Evolutionary conservation across 2,888 invertebrate species (phyloP).

Genomic region (Hanleya hanleyi): DNA sequence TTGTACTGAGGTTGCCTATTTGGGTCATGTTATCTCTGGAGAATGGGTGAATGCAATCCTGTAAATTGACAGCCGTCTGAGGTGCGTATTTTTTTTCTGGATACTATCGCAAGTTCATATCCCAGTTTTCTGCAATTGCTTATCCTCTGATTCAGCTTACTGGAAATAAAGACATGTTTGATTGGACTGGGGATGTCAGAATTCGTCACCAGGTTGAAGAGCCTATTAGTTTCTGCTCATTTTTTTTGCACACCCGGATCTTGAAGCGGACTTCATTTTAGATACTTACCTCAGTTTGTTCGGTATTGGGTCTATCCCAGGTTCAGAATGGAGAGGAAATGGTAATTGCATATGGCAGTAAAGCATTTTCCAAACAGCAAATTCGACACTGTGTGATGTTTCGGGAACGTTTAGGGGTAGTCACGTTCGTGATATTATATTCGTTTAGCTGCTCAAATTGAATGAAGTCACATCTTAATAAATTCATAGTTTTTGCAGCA

Average conservation of each 20-base stretch:
- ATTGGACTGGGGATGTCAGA: not conserved
- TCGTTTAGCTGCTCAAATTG: no score
- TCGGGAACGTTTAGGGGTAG: not conserved
- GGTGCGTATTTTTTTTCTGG: not conserved
- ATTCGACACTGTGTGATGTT: not conserved
- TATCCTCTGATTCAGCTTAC: not conserved
- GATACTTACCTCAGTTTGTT: not conserved
- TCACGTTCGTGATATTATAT: not conserved
- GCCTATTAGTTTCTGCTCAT: not conserved
- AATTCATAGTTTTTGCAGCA: no score
- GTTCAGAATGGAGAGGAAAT: not conserved
- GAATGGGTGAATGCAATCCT: not conserved
- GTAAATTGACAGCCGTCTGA: not conserved
- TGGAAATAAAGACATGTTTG: not conserved
- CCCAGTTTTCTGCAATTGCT: not conserved
- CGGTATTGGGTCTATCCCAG: not conserved
- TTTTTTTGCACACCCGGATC: not conserved
- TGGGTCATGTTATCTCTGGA: not conserved
- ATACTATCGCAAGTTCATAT: not conserved
- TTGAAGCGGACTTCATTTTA: not conserved
- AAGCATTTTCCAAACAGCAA: not conserved
- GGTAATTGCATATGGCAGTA: not conserved
- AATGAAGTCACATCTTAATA: no score
- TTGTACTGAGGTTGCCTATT: not conserved
- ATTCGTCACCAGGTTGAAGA: not conserved